Conservation (phyloP, 2,888 invertebrate genomes). For the Pogonocherus hispidulus region DNA sequence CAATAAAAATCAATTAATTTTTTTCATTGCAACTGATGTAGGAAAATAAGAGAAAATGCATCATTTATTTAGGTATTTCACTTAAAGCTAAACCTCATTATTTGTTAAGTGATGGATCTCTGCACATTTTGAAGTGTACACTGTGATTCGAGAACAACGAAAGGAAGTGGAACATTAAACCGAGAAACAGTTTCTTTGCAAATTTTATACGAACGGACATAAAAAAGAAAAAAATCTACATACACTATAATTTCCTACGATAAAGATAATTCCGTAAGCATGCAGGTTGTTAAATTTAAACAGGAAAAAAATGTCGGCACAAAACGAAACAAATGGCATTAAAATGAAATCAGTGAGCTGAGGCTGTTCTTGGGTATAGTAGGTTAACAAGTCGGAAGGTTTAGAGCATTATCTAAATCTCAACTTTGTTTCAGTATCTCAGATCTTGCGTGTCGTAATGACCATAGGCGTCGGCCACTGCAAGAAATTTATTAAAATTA, state of each 20-base stretch:
- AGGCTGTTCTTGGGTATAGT: slow-evolving; percentile 23
- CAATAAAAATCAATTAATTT: too few species aligned
- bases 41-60: too few species aligned
- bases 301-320: slow-evolving; percentile 22
- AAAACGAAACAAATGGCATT: slow-evolving; percentile 26
- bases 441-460: slow-evolving; percentile 14
- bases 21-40: too few species aligned
- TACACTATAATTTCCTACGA: slow-evolving; percentile 17
- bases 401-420: slow-evolving; percentile 25
- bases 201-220: too few species aligned
- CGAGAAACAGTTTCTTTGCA: background rate
- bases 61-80: too few species aligned
- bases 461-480: slow-evolving; percentile 13
- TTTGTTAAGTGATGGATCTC: too few species aligned
- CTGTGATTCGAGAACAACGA: background rate
- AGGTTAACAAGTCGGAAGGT: slow-evolving; percentile 26
- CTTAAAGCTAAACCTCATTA: too few species aligned
- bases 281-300: slow-evolving; percentile 30
- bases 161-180: slow-evolving; percentile 1
- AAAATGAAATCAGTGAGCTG: slow-evolving; percentile 28
- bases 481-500: too few species aligned
- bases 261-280: slow-evolving; percentile 26
- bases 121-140: too few species aligned
- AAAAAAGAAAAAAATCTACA: slow-evolving; percentile 21
- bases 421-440: slow-evolving; percentile 4